Percentiles rank a stretch among this genome's conserved stretches.
Conservation (phyloP, 1,140 invertebrate genomes). For the Phymastichus coffea region DNA sequence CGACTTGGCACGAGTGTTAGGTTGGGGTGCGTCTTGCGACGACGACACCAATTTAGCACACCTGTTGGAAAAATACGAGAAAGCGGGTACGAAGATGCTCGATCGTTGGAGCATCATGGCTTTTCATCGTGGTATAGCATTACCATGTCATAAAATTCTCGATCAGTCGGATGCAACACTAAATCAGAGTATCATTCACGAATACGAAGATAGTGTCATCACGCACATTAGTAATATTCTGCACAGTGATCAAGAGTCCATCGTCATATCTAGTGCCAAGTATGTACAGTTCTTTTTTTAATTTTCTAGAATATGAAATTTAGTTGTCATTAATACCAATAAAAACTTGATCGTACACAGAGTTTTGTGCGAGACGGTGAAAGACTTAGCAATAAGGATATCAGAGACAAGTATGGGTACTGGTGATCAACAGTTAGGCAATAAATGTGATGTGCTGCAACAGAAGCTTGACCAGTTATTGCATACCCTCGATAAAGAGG, state of each 20-base stretch:
- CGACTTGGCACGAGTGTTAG: slow-evolving; percentile 88
- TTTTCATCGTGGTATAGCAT: slow-evolving; percentile 73
- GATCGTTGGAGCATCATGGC: slow-evolving; percentile 96
- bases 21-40: slow-evolving; percentile 95
- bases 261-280: slow-evolving; percentile 76
- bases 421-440: slow-evolving; percentile 63
- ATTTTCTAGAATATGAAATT: too few relatives aligned
- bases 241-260: slow-evolving; percentile 77
- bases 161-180: slow-evolving; percentile 57
- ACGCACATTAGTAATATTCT: slow-evolving; percentile 84
- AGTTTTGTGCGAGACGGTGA: slow-evolving; percentile 77
- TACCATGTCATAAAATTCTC: slow-evolving; percentile 59
- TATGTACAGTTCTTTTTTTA: too few relatives aligned
- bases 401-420: slow-evolving; percentile 60
- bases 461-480: slow-evolving; percentile 71
- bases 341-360: slow-evolving; percentile 49
- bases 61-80: slow-evolving; percentile 89
- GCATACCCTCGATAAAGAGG: slow-evolving; percentile 71
- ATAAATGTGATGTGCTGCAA: slow-evolving; percentile 74
- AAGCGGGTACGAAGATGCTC: slow-evolving; percentile 92
- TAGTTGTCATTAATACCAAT: too few relatives aligned
- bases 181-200: slow-evolving; percentile 55
- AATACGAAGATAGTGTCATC: slow-evolving; percentile 80
- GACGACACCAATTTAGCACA: slow-evolving; percentile 91
- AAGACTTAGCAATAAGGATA: slow-evolving; percentile 71